phyloP scores from a whole-genome alignment of 2,113 vertebrate species.

The Macquaria australasica region DNA sequence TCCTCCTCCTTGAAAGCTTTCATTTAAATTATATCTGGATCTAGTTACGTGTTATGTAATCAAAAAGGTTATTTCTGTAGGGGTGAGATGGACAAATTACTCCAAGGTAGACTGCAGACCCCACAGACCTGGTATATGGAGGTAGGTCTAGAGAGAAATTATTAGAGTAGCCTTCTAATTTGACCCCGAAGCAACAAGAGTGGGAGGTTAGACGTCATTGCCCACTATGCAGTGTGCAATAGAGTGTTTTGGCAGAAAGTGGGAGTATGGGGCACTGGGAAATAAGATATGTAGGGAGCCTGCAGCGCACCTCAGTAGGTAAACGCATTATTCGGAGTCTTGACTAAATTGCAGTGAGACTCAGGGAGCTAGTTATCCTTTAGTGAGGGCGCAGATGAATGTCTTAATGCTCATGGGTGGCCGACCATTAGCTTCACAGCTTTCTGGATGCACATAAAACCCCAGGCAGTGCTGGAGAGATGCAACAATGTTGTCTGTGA shows the following conservation, averaged over 20 bases:
- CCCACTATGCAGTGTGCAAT: slow-evolving; percentile 25
- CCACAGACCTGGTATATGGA: slow-evolving; percentile 5
- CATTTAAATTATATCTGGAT: slow-evolving; percentile 8
- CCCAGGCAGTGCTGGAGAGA: slow-evolving; percentile 25
- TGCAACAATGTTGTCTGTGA: slow-evolving; percentile 17
- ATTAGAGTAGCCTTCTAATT: slow-evolving; percentile 49
- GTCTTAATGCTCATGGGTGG: slow-evolving; percentile 59
- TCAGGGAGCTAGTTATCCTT: slow-evolving; percentile 74
- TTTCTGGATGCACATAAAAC: slow-evolving; percentile 31
- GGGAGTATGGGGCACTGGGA: slow-evolving; percentile 66
- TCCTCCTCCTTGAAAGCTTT: slow-evolving; percentile 4
- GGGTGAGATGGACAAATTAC: slow-evolving; percentile 17
- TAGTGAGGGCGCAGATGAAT: slow-evolving; percentile 67
- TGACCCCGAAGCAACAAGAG: slow-evolving; percentile 60
- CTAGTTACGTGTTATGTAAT: slow-evolving; percentile 22
- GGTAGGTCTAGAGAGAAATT: slow-evolving; percentile 37
- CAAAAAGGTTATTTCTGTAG: slow-evolving; percentile 21
- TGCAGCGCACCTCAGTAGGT: slow-evolving; percentile 60
- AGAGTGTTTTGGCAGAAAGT: slow-evolving; percentile 48
- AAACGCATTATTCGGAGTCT: slow-evolving; percentile 68
- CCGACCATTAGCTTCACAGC: slow-evolving; percentile 55
- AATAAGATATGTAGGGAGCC: slow-evolving; percentile 71
- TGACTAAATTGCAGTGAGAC: slow-evolving; percentile 80
- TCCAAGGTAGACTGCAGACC: slow-evolving; percentile 2
- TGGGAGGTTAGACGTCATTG: slow-evolving; percentile 63